Evolutionary conservation across 2,888 invertebrate species (phyloP), one percentile per base, ranked within the genome.

Genomic region (Anthophora plumipes): DNA sequence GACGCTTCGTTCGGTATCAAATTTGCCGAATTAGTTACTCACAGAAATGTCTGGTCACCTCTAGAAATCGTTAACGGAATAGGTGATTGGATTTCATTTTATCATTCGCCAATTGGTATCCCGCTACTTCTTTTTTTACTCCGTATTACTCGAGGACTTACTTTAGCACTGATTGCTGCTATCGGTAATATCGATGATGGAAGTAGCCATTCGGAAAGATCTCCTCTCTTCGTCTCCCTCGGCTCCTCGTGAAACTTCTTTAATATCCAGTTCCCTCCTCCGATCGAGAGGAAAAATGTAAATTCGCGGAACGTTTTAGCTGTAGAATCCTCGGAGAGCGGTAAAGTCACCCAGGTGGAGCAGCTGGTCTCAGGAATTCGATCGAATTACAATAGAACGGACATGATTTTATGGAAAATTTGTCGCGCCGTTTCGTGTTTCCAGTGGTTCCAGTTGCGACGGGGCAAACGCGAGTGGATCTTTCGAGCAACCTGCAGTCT

Each of bases 401-500:
- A n/a, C n/a, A n/a, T n/a, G n/a, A n/a, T n/a, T n/a, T n/a, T n/a
- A n/a, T n/a, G n/a, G n/a, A n/a, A n/a, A n/a, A n/a, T n/a, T n/a
- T n/a, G n/a, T n/a, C n/a, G n/a, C n/a, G n/a, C n/a, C n/a, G n/a
- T n/a, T n/a, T n/a, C n/a, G n/a, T n/a, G n/a, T n/a, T n/a, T n/a
- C n/a, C n/a, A n/a, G n/a, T n/a, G n/a, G n/a, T n/a, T n/a, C n/a
- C n/a, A n/a, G n/a, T n/a, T n/a, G n/a, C n/a, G n/a, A n/a, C n/a
- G 14, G 6, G 14, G 50, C 64, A 14, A 14, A 57, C 20, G 64
- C 43, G 69, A 76, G 52, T 60, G 66, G 60, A 68, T 76, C 60
- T 50, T 64, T 59, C 22, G 68, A 50, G 43, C 60, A 52, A 37
- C 70, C 79, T 63, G 50, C 31, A 55, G 78, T 67, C 76, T 69